Base-by-base conservation (phyloP, 2,888 invertebrate species). In the Leistus spinibarbis region DNA sequence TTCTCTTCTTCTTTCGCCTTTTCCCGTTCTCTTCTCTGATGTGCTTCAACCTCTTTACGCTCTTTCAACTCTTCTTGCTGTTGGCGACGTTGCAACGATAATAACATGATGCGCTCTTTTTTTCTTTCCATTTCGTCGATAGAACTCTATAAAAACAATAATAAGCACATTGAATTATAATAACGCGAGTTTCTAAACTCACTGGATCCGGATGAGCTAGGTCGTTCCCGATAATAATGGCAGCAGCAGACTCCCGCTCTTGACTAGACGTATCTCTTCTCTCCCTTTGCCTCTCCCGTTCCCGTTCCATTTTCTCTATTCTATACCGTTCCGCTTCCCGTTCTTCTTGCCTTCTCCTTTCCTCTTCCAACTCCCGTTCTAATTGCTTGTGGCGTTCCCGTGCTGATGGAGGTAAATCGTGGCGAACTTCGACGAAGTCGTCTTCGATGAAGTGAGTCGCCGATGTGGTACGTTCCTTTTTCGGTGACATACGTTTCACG, bases 101-200 rank as follows among this genome's bases (percentile, higher is more conserved):
- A 88, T 85, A 96, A 86, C 91, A 97, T 93, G 77, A 98, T 95
- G 80, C 92, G 92, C 84, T 97, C 96, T 83, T 97, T 97, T 84
- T 94, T 97, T 77, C 92, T 91, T 85, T 96, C 95, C 94, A 97
- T 95, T 86, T 97, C 96, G 80, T 96, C 94, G 72, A 95, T 90
- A 5, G 92, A 91, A 82, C 91, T 92, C 95, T 96, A 84, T 24
- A 82, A 81, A 73, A 69, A 60, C 19, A 60, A 60, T 17, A 54
- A 60, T 27, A 3, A 13, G 10, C 23, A 74, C 3, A 7, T 5
- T 19, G 17, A 22, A 77, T 17, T 2, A 64, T n/a, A 2, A n/a
- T 10, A 19, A 3, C 54, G 73, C 22, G 68, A 24, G 27, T 19
- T 72, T 40, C 54, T 54, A 23, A 40, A 85, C 88, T 87, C 85